Percentiles rank a stretch among this genome's conserved stretches.
Evolutionary conservation across 2,113 vertebrate genomes (phyloP).

Genomic region (Stegostoma tigrinum): DNA sequence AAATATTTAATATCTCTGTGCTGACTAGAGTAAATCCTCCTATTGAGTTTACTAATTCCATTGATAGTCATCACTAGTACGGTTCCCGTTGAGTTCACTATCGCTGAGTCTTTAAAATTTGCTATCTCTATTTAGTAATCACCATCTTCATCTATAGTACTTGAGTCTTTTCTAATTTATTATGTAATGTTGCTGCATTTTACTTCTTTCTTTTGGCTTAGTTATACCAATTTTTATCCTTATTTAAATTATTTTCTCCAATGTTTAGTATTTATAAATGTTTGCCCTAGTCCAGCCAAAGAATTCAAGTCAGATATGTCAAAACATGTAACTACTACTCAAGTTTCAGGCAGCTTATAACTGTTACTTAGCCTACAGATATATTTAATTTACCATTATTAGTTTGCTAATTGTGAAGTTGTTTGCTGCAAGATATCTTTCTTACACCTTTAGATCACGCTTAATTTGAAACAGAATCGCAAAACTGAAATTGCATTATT

Average conservation of each 20-base stretch:
- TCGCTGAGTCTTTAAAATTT: not conserved
- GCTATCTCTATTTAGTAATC: too few relatives aligned
- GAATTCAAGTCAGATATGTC: not conserved
- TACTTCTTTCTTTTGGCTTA: not conserved
- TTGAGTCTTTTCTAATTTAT: not conserved
- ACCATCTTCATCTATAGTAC: not conserved
- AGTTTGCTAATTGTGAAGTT: not conserved
- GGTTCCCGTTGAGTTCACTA: not conserved
- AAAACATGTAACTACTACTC: not conserved
- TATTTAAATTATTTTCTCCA: not conserved
- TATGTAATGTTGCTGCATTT: not conserved
- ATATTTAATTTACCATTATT: not conserved
- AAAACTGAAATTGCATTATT: not conserved
- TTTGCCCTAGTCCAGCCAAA: not conserved
- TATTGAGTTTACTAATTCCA: not conserved
- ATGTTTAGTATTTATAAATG: not conserved
- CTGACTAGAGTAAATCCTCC: not conserved
- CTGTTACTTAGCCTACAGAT: not conserved
- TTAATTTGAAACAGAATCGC: not conserved
- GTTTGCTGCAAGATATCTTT: not conserved
- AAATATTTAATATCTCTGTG: not conserved
- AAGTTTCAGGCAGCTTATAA: not conserved
- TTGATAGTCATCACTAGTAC: not conserved
- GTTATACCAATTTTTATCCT: not conserved
- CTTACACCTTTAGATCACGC: not conserved